Evolutionary conservation across 2,797 vertebrate genomes (phyloP).

Genomic region (Cercopithecus mitis): DNA sequence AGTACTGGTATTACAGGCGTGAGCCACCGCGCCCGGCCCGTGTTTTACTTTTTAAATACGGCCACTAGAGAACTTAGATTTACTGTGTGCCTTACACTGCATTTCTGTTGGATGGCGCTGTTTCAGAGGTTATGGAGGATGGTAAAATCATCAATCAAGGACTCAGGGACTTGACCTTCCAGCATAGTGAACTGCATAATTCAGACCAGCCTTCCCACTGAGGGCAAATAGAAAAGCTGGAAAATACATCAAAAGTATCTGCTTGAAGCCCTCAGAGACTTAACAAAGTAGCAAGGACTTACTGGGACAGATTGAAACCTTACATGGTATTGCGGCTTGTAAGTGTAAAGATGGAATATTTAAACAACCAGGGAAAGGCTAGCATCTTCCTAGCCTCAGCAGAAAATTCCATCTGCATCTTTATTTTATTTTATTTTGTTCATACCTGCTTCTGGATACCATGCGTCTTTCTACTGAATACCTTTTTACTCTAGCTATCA

Average conservation of each 20-base stretch:
- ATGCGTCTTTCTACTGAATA: neutral
- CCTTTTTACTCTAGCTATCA: neutral
- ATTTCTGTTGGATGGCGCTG: neutral
- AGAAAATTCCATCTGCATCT: neutral
- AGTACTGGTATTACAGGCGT: neutral
- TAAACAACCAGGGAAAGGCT: neutral
- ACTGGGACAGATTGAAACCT: neutral
- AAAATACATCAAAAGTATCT: neutral
- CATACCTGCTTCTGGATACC: no score
- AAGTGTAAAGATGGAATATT: neutral
- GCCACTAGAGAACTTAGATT: neutral
- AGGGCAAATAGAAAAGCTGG: neutral
- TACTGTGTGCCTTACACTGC: neutral
- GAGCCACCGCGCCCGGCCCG: neutral
- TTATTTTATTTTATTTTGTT: no score
- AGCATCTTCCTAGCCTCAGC: neutral
- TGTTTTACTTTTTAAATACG: neutral
- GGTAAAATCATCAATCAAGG: neutral
- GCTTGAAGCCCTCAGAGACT: neutral
- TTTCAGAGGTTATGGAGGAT: neutral
- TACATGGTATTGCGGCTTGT: neutral
- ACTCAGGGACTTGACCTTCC: neutral
- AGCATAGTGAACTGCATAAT: neutral
- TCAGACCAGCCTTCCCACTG: neutral
- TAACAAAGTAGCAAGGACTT: neutral